These are phyloP conservation scores for Enteromius afrohamiltoni DNA, from an alignment of 2,797 vertebrate genomes.

Conservation along the genomic window DNA sequence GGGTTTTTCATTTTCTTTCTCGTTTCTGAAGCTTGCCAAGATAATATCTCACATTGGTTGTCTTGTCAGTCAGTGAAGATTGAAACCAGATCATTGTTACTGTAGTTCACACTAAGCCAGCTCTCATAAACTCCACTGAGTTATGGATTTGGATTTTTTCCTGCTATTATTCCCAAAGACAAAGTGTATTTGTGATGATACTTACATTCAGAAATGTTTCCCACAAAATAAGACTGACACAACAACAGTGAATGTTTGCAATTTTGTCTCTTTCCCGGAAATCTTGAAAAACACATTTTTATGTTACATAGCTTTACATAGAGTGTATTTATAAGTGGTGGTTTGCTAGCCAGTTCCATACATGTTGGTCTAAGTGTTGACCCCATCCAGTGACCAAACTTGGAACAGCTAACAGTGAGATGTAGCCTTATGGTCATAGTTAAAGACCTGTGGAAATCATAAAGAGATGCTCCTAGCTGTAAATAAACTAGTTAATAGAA, in stretches of 20 bases:
- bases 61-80: conserved; percentile 23
- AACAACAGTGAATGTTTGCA: conserved; percentile 41
- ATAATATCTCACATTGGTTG: conserved; percentile 23
- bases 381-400: conserved; percentile 19
- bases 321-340: not conserved
- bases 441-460: conserved; percentile 9
- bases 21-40: not conserved
- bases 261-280: conserved; percentile 46
- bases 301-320: not conserved
- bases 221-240: conserved; percentile 31
- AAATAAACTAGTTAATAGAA: not conserved
- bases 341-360: not conserved
- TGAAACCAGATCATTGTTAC: conserved; percentile 23
- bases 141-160: conserved; percentile 21
- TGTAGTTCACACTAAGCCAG: conserved; percentile 26
- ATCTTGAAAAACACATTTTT: conserved; percentile 39
- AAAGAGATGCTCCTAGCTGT: not conserved
- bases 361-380: conserved; percentile 25
- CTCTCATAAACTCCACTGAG: conserved; percentile 1
- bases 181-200: conserved; percentile 55
- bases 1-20: not conserved
- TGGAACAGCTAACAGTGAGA: conserved; percentile 23
- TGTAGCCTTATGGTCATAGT: conserved; percentile 21
- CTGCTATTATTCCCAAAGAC: conserved; percentile 33
- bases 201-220: conserved; percentile 50